Base-by-base conservation (phyloP, 2,113 vertebrate species). In the Jacana jacana region DNA sequence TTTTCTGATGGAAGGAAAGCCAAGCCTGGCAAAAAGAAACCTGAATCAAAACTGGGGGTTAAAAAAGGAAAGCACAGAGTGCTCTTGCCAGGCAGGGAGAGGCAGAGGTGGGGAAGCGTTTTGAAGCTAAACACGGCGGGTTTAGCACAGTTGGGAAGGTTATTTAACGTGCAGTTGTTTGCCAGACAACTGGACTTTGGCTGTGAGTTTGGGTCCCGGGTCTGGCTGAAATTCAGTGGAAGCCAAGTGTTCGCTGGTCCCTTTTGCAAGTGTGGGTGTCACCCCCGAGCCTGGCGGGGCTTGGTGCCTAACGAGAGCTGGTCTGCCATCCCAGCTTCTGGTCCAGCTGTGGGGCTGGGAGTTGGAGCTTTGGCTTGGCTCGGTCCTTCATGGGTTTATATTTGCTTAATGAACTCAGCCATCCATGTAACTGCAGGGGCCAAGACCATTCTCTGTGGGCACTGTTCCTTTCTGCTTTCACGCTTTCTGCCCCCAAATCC, bases 71-170 rank as follows among this genome's bases (percentile, higher is more conserved):
- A 85, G 63, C 31, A 18, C 39, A 66, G 78, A 81, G 52, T 64
- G 69, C 81, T 91, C 92, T 64, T 2, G 0, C 71, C 42, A 72
- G 42, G 79, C 7, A 4, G 95, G 90, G 91, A 90, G 93, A 80
- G 82, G 86, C 95, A 37, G 76, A 91, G 77, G 79, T 66, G 72
- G 93, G 94, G 69, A 92, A 39, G 83, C 46, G 17, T 63, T 95
- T 7, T 86, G 83, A 48, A 81, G 77, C 60, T 16, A 90, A 94
- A 92, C 83, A 61, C 69, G n/a, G 77, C n/a, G 71, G 51, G 20
- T 73, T 88, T 39, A 44, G 39, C 57, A 60, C 76, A 48, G 49
- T 13, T 58, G 76, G 85, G 72, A 54, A 58, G 72, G 55, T 88
- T 86, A 7, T 90, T 93, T 73, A 39, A 81, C 14, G 82, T 68